Evolutionary conservation across 1,140 invertebrate genomes (phyloP).

Genomic region (Goniozus legneri): DNA sequence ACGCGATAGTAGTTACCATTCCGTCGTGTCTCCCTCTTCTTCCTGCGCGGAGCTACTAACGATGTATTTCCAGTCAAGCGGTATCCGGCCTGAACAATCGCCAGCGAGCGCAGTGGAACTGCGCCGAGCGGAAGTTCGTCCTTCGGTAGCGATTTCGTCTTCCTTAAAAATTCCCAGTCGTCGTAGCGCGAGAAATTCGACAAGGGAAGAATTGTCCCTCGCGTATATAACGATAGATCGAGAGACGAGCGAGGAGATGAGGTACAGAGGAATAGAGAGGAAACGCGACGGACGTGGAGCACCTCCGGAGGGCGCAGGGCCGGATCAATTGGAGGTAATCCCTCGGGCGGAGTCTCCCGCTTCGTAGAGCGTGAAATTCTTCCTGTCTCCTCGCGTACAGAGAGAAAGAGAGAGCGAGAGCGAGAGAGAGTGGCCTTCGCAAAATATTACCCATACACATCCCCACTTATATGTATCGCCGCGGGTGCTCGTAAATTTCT

Average conservation of each 20-base stretch:
- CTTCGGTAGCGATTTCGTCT: neutral
- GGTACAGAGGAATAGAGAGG: conserved; percentile 11
- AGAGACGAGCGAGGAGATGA: conserved; percentile 12
- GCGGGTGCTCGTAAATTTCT: neutral
- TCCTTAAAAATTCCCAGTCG: neutral
- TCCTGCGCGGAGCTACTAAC: conserved; percentile 38
- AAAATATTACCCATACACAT: neutral
- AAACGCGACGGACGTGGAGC: conserved; percentile 16
- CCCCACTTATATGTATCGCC: neutral
- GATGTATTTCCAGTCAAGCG: conserved; percentile 48
- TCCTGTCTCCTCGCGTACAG: conserved; percentile 33
- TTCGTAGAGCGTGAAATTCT: conserved; percentile 47
- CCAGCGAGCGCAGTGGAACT: conserved; percentile 16
- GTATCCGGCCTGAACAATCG: conserved; percentile 43
- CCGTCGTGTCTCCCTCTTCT: conserved; percentile 26
- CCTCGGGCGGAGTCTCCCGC: conserved; percentile 48
- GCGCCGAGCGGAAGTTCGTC: neutral
- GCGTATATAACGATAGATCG: conserved; percentile 9
- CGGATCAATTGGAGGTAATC: conserved; percentile 51
- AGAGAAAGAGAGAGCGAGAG: too few species aligned
- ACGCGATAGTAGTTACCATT: conserved; percentile 30
- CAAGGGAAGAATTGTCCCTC: too few species aligned
- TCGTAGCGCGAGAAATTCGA: neutral
- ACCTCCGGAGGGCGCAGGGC: conserved; percentile 35
- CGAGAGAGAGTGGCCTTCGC: neutral